Evolutionary conservation across 1,140 invertebrate genomes (phyloP).

Genomic region (Nixonia krombeini): DNA sequence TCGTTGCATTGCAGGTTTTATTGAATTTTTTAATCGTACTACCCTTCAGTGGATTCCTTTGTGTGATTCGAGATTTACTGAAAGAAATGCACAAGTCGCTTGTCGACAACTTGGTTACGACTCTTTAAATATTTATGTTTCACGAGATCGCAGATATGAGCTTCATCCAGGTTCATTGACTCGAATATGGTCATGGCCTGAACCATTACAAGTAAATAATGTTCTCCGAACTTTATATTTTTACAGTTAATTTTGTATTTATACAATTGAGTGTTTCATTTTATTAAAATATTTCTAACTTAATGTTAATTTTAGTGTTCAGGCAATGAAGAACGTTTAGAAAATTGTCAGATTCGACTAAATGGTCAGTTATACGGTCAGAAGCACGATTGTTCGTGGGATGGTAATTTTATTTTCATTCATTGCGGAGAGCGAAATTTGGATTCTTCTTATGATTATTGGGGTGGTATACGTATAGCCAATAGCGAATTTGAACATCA

Average conservation of each 20-base stretch:
- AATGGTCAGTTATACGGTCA: constrained; percentile 92
- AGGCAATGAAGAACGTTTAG: constrained; percentile 87
- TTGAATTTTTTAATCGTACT: constrained; percentile 96
- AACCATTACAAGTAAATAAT: constrained; percentile 84
- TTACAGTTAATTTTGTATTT: not conserved
- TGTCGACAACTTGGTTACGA: constrained; percentile 95
- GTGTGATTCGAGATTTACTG: constrained; percentile 95
- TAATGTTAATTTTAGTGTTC: constrained; percentile 75
- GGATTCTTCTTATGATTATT: constrained; percentile 82
- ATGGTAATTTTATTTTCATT: constrained; percentile 94
- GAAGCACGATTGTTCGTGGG: constrained; percentile 87
- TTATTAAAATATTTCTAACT: not conserved
- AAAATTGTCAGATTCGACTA: constrained; percentile 89
- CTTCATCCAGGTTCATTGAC: constrained; percentile 87
- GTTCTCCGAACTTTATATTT: no score
- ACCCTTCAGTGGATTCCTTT: constrained; percentile 97
- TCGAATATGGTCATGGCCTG: constrained; percentile 94
- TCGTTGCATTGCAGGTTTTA: constrained; percentile 73
- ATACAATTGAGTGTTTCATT: no score
- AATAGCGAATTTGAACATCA: constrained; percentile 91
- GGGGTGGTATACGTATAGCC: constrained; percentile 96
- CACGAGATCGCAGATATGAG: constrained; percentile 84
- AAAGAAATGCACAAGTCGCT: constrained; percentile 94
- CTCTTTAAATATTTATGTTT: constrained; percentile 88
- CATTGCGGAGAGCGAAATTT: constrained; percentile 88